phyloP scores from a whole-genome alignment of 2,797 vertebrate species.

The Synanceia verrucosa region DNA sequence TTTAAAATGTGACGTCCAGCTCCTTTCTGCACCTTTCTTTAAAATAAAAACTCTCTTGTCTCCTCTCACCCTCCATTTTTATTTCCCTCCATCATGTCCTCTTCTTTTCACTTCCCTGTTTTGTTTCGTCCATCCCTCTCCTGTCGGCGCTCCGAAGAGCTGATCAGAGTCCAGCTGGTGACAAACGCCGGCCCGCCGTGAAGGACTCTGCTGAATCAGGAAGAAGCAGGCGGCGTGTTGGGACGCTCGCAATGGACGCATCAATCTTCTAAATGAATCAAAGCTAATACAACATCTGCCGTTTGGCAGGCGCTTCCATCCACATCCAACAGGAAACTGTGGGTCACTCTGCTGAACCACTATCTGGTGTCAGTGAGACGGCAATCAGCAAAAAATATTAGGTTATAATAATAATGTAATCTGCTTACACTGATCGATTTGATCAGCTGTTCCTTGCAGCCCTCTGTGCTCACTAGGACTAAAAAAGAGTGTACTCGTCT shows the following conservation, averaged over 20 bases:
- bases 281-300: constrained; percentile 61
- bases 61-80: background rate
- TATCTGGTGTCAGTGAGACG: too few relatives aligned
- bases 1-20: too few relatives aligned
- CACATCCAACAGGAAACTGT: constrained; percentile 1
- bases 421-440: too few relatives aligned
- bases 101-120: background rate
- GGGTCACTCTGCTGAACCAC: background rate
- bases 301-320: constrained; percentile 33
- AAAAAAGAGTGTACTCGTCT: background rate
- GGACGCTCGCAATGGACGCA: constrained; percentile 40
- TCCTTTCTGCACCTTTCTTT: too few relatives aligned
- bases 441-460: too few relatives aligned
- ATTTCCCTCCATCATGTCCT: background rate
- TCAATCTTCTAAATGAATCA: constrained; percentile 71
- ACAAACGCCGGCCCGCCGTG: constrained; percentile 38
- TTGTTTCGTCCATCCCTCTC: background rate
- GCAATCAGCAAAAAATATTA: too few relatives aligned
- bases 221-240: constrained; percentile 19
- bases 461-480: too few relatives aligned
- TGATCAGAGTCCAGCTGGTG: constrained; percentile 48
- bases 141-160: background rate
- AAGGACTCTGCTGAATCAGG: constrained; percentile 69
- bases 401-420: too few relatives aligned
- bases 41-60: too few relatives aligned